Base-by-base conservation (phyloP, 2,113 vertebrate genomes). In the Nyctibius bracteatus region DNA sequence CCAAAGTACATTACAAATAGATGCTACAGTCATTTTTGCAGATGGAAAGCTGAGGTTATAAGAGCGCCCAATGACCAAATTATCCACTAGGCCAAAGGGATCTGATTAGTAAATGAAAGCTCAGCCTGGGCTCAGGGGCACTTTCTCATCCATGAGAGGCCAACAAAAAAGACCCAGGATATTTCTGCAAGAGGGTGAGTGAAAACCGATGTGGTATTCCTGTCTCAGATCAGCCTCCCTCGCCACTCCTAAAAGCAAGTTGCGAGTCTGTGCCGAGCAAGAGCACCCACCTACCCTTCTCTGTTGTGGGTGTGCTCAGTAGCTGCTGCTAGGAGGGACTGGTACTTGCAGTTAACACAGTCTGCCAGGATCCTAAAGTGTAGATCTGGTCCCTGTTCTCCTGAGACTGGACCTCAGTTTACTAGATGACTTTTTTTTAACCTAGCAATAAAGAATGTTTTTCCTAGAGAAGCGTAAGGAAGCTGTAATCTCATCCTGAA, bases 331-430 rank as follows among this genome's bases (percentile, higher is more conserved):
- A 46, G 35, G 49, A 82, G 27, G 28, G 7, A 49, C n/a, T 37
- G 51, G 21, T 55, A 47, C 47, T 70, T 83, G 35, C n/a, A 75
- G 24, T 10, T 41, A 80, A 67, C 14, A 59, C 4, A 44, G 33
- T 35, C 31, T 74, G 12, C 2, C 2, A 1, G 17, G 35, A 73
- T 16, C 33, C 15, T 39, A 9, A 52, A 55, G 10, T 1, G 0
- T 18, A 27, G 17, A 28, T 30, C 28, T 75, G 12, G 21, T 39
- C 35, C 30, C 46, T 83, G 22, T 25, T 75, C 46, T 77, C 12
- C 54, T 47, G 21, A 52, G 14, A 22, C 14, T 59, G 12, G 30
- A 52, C 9, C 27, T 68, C 44, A 52, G 3, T 12, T 47, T 12
- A 63, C 11, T 9, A 41, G 22, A 22, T 22, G 1, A 46, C 13